Conservation (phyloP, 2,113 vertebrate species). For the Alligator mississippiensis region DNA sequence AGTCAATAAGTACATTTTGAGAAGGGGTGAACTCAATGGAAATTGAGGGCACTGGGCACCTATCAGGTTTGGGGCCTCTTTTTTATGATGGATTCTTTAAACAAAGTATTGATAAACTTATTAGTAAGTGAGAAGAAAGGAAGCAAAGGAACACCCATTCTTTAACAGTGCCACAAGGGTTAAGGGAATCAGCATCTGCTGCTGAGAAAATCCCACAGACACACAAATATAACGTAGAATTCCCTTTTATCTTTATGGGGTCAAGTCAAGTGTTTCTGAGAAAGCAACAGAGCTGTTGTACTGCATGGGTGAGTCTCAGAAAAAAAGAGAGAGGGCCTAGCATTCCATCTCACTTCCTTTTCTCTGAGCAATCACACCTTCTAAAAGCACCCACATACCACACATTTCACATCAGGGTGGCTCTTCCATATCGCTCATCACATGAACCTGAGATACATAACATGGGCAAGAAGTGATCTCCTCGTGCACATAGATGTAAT, state of each 20-base stretch:
- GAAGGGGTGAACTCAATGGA: not conserved
- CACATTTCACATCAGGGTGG: slow-evolving; percentile 34
- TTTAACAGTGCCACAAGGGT: slow-evolving; percentile 40
- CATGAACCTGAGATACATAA: slow-evolving; percentile 49
- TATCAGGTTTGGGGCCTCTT: not conserved
- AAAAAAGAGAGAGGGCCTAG: slow-evolving; percentile 2
- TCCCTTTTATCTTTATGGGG: slow-evolving; percentile 36
- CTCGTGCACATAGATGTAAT: slow-evolving; percentile 42
- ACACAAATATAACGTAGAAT: slow-evolving; percentile 28
- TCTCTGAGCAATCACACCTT: slow-evolving; percentile 56
- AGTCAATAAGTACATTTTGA: not conserved
- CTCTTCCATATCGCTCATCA: not conserved
- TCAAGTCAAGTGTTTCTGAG: slow-evolving; percentile 42
- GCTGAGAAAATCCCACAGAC: slow-evolving; percentile 61
- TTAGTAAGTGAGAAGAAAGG: slow-evolving; percentile 62
- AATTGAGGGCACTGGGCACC: not conserved
- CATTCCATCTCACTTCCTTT: slow-evolving; percentile 43
- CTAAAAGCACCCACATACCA: slow-evolving; percentile 47
- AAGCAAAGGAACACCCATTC: slow-evolving; percentile 36
- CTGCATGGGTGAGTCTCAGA: not conserved
- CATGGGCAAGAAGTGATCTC: slow-evolving; percentile 51
- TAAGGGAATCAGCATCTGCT: slow-evolving; percentile 47
- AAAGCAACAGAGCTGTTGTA: slow-evolving; percentile 54
- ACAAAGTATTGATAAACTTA: slow-evolving; percentile 55
- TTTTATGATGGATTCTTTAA: slow-evolving; percentile 53